Percentiles rank a stretch among this genome's conserved stretches.
These are phyloP conservation scores for Melolontha melolontha DNA, from an alignment of 2,888 invertebrate genomes.

Conservation along the genomic window DNA sequence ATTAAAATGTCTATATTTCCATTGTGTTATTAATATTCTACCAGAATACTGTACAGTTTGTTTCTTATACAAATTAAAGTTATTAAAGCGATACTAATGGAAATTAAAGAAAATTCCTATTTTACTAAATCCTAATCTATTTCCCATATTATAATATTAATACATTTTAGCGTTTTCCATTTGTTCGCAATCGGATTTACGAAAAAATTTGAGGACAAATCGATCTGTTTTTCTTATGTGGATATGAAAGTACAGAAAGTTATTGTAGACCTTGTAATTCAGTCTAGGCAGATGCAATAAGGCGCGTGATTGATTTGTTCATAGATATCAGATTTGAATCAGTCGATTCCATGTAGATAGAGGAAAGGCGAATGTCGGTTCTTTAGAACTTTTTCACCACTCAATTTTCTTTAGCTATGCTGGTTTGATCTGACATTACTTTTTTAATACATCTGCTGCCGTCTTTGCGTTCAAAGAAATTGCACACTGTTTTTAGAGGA, in stretches of 20 bases:
- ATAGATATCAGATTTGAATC: conserved; percentile 61
- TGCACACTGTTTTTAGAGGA: conserved; percentile 60
- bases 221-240: background rate
- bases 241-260: conserved; percentile 5
- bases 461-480: conserved; percentile 60
- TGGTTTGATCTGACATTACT: conserved; percentile 59
- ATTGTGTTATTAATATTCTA: no score
- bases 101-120: no score
- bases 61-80: no score
- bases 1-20: no score
- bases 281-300: conserved; percentile 51
- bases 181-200: no score
- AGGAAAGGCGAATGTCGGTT: conserved; percentile 54
- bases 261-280: conserved; percentile 20
- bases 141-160: no score
- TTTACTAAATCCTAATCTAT: no score
- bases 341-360: conserved; percentile 57
- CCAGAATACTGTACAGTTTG: no score
- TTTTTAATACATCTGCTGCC: conserved; percentile 63
- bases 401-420: conserved; percentile 59
- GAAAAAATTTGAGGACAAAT: background rate
- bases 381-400: conserved; percentile 57
- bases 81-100: no score
- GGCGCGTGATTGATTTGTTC: conserved; percentile 62
- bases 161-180: no score